A percentile compares a stretch with the other conserved stretches of the same genome.
Evolutionary conservation across 2,888 invertebrate species (phyloP).

Genomic region (Isoperla grammatica): DNA sequence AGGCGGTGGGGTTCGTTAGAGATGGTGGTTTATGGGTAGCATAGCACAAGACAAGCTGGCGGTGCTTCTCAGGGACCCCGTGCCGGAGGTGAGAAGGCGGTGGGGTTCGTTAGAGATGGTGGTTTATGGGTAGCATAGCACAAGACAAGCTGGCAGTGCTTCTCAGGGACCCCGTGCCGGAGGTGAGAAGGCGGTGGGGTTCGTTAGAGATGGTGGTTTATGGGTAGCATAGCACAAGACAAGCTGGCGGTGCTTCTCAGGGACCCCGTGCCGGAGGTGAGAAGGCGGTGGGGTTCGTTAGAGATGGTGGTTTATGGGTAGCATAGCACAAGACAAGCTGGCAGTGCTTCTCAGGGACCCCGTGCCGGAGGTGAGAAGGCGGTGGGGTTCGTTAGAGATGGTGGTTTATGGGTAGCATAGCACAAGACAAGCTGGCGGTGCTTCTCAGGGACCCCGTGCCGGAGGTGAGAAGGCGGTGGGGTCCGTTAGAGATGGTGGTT

Average conservation of each 20-base stretch:
- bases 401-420: slow-evolving; percentile 92
- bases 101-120: too few relatives aligned
- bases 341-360: slow-evolving; percentile 72
- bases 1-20: too few relatives aligned
- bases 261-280: slow-evolving; percentile 82
- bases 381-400: too few relatives aligned
- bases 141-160: slow-evolving; percentile 88
- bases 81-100: slow-evolving; percentile 66
- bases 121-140: slow-evolving; percentile 91
- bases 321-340: slow-evolving; percentile 94
- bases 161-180: slow-evolving; percentile 75
- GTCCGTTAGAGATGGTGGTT: slow-evolving; percentile 95
- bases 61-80: slow-evolving; percentile 67
- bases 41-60: slow-evolving; percentile 95
- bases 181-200: slow-evolving; percentile 56
- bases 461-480: slow-evolving; percentile 60
- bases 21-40: slow-evolving; percentile 94
- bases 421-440: slow-evolving; percentile 89
- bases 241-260: slow-evolving; percentile 76
- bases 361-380: slow-evolving; percentile 68
- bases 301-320: slow-evolving; percentile 92
- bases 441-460: slow-evolving; percentile 76
- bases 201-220: slow-evolving; percentile 94
- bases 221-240: slow-evolving; percentile 93
- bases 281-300: too few relatives aligned